A percentile compares a stretch with the other conserved stretches of the same genome.
These are phyloP conservation scores for Labeo rohita DNA, from an alignment of 2,113 vertebrate genomes.

Conservation along the genomic window DNA sequence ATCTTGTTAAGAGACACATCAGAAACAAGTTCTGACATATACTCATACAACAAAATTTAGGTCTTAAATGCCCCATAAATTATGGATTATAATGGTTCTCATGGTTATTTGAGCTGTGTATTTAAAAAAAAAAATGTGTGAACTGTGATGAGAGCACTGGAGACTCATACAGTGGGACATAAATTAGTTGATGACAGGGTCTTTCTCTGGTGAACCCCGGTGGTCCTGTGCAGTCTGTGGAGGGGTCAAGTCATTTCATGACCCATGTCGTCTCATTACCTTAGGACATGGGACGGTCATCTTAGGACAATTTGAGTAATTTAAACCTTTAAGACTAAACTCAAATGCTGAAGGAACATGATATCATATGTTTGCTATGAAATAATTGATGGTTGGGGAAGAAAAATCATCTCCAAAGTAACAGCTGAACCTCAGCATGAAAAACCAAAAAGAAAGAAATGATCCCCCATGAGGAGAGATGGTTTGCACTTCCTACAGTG, in stretches of 20 bases:
- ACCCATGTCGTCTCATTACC: conserved; percentile 26
- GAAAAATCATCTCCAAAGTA: conserved; percentile 27
- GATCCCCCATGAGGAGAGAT: conserved; percentile 2
- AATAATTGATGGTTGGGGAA: neutral
- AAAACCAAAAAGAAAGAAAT: conserved; percentile 5
- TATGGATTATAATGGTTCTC: neutral
- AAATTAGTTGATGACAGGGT: conserved; percentile 56
- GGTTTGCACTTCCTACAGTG: conserved; percentile 12
- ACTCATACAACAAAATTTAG: neutral
- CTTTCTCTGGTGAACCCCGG: conserved; percentile 28
- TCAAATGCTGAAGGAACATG: neutral
- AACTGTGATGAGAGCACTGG: conserved; percentile 11
- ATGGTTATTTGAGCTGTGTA: conserved; percentile 22
- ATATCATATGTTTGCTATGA: conserved; percentile 9
- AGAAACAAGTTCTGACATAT: neutral
- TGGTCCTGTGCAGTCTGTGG: conserved; percentile 48
- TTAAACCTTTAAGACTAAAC: neutral
- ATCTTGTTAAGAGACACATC: neutral
- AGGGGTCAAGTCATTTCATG: conserved; percentile 33
- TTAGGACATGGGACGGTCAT: no score
- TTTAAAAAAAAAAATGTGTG: conserved; percentile 27
- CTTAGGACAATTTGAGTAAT: neutral
- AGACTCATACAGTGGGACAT: conserved; percentile 48
- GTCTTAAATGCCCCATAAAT: neutral
- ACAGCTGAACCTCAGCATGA: conserved; percentile 48